Percentiles rank a stretch among this genome's conserved stretches.
Conservation (phyloP, 2,888 invertebrate genomes). For the Yponomeuta malinellus region DNA sequence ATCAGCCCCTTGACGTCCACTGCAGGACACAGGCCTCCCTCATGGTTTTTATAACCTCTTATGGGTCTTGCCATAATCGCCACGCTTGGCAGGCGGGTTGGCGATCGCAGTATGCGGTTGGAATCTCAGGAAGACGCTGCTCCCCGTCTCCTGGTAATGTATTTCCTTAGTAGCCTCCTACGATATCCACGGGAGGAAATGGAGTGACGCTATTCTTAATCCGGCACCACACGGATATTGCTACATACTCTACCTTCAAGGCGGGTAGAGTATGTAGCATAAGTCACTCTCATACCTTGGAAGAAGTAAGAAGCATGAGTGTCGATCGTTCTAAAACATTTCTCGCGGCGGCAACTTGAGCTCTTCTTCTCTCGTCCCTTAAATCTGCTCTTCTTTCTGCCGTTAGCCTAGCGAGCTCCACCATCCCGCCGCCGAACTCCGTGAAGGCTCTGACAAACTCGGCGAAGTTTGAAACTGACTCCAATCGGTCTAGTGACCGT, state of each 20-base stretch:
- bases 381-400: conserved; percentile 88
- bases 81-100: too few relatives aligned
- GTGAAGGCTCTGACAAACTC: conserved; percentile 99
- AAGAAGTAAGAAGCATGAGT: conserved; percentile 96
- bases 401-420: conserved; percentile 96
- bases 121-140: too few relatives aligned
- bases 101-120: too few relatives aligned
- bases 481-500: conserved; percentile 87
- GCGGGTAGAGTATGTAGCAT: not conserved
- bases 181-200: too few relatives aligned
- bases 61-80: too few relatives aligned
- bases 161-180: too few relatives aligned
- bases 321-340: conserved; percentile 97
- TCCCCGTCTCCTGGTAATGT: too few relatives aligned
- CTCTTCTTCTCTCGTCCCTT: conserved; percentile 93
- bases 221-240: too few relatives aligned
- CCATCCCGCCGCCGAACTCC: conserved; percentile 99
- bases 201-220: too few relatives aligned
- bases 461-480: conserved; percentile 93
- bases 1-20: too few relatives aligned
- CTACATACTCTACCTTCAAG: not conserved
- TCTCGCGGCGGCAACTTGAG: conserved; percentile 97
- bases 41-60: too few relatives aligned
- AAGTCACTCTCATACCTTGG: conserved; percentile 80
- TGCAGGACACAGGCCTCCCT: too few relatives aligned